phyloP scores from a whole-genome alignment of 2,888 invertebrate genomes.

The Pterobdella sp. region DNA sequence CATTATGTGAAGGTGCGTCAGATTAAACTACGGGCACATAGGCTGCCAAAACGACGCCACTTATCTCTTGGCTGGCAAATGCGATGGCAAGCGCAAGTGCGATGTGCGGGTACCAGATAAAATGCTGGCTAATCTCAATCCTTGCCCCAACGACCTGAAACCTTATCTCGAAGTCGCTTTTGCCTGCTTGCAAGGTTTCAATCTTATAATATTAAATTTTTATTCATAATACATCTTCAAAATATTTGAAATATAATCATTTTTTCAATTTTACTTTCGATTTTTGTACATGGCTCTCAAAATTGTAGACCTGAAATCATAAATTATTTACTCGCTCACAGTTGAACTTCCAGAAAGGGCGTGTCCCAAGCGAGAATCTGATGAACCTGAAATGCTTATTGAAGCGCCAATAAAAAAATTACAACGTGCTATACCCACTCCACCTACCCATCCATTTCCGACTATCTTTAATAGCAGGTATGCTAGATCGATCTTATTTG shows the following conservation, averaged over 20 bases:
- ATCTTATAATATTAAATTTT: background rate
- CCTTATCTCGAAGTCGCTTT: conserved; percentile 23
- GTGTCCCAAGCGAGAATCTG: conserved; percentile 2
- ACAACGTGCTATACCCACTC: background rate
- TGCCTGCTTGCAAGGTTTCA: conserved; percentile 21
- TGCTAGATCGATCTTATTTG: background rate
- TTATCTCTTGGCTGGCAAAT: background rate
- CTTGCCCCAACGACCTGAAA: conserved; percentile 23
- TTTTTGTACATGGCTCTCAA: too few species aligned
- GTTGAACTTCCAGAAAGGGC: conserved; percentile 8
- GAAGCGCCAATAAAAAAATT: conserved; percentile 11
- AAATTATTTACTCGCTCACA: conserved; percentile 3
- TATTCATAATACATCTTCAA: background rate
- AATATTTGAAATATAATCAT: background rate
- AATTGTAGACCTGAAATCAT: too few species aligned
- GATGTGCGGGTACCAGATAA: conserved; percentile 20
- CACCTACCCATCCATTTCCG: background rate
- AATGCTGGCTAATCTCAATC: conserved; percentile 2
- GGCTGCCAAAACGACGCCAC: conserved; percentile 23
- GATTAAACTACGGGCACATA: conserved; percentile 21
- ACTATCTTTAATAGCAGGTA: background rate
- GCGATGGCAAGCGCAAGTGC: conserved; percentile 16
- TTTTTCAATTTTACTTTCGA: background rate
- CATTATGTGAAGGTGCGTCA: conserved; percentile 21
- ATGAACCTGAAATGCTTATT: conserved; percentile 11